Evolutionary conservation across 2,113 vertebrate species (phyloP), one percentile per base, ranked within the genome.

Genomic region (Zosterops japonicus): DNA sequence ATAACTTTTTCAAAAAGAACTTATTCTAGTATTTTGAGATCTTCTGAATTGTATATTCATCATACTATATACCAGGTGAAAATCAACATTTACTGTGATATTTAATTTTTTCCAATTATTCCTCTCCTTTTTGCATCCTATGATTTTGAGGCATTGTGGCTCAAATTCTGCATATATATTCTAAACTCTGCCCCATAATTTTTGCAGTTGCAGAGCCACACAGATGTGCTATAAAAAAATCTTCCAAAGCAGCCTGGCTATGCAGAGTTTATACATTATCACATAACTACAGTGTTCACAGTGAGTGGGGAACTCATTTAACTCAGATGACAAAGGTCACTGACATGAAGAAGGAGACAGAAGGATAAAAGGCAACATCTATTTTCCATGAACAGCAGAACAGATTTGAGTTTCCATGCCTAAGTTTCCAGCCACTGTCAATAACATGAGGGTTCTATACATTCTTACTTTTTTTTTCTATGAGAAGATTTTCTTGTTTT

Each of bases 41-140:
- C 68, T 3, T 90, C 35, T 55, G 14, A 29, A 49, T 59, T 36
- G 2, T 31, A 76, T 23, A 35, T 41, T 89, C 28, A n/a, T 50
- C 35, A 36, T 50, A 5, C 2, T 41, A 24, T 13, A 5, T 31
- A 25, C 0, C 0, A 80, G 12, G 6, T 20, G 17, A 28, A 83
- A 68, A 41, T 63, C 35, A 79, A 39, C 8, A 53, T 12, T 46
- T 18, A 41, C 31, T 13, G 8, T 50, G 13, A 28, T 50, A 68
- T 44, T 50, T n/a, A 46, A 22, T 5, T 60, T 69, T 71, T 60
- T 74, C 12, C 13, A 47, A 29, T 81, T 64, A 68, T 46, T 77
- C 24, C 0, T 0, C 15, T 69, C 5, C 12, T 5, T 56, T 84
- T 80, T 56, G 17, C 9, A 61, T 47, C 29, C 12, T 44, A 11